Percentiles rank a stretch among this genome's conserved stretches.
phyloP scores from a whole-genome alignment of 2,797 vertebrate genomes.

The Lepidocolaptes lacrymiger region DNA sequence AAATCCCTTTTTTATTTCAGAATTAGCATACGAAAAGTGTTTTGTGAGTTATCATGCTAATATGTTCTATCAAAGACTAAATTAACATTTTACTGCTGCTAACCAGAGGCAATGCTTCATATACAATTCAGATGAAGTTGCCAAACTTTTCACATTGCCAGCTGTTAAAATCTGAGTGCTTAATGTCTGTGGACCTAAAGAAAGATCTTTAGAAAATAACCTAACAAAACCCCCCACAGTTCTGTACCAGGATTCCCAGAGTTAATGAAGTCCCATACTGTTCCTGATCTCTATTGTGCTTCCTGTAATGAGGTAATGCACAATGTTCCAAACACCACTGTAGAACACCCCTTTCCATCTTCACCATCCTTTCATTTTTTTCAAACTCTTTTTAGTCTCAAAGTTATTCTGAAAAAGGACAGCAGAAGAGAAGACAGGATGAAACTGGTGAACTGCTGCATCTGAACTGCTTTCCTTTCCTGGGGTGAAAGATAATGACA shows the following conservation, averaged over 20 bases:
- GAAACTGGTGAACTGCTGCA: neutral
- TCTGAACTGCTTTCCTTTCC: neutral
- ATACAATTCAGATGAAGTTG: conserved; percentile 55
- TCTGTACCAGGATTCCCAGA: neutral
- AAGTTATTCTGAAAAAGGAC: neutral
- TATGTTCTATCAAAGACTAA: conserved; percentile 71
- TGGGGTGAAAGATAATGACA: neutral
- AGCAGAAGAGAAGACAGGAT: neutral
- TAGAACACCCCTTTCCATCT: neutral
- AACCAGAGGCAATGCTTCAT: conserved; percentile 58
- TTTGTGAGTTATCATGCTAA: conserved; percentile 72
- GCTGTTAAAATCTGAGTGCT: conserved; percentile 54
- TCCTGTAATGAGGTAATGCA: neutral
- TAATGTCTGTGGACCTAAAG: conserved; percentile 16
- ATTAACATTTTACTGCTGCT: conserved; percentile 73
- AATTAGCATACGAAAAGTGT: conserved; percentile 69
- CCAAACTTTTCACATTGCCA: conserved; percentile 54
- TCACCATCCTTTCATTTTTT: conserved; percentile 3
- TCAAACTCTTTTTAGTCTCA: neutral
- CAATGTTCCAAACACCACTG: neutral
- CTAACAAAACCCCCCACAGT: neutral
- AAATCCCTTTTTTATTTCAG: conserved; percentile 56
- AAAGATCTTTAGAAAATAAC: conserved; percentile 3
- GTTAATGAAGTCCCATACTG: neutral
- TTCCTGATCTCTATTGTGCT: neutral